Evolutionary conservation across 37 sponge, comb jelly and placozoan genomes (phyloP).

Genomic region (Diacarnus erythraeanus): DNA sequence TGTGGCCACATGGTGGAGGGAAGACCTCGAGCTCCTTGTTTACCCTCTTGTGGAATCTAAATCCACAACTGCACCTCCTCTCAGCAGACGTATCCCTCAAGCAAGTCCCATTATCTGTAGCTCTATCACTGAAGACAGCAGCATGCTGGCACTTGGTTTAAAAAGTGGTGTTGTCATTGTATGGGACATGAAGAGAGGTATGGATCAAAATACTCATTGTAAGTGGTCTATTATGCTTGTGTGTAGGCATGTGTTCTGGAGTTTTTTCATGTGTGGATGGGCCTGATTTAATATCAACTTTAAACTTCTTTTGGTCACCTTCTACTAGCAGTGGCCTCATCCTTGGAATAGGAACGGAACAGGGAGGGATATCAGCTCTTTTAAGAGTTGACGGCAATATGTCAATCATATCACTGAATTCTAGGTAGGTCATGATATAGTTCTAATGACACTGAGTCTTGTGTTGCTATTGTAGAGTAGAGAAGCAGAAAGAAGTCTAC

Average conservation of each 20-base stretch:
- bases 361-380: background rate
- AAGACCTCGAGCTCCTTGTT: constrained; percentile 17
- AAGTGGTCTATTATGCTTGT: background rate
- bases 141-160: constrained; percentile 47
- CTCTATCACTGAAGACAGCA: constrained; percentile 20
- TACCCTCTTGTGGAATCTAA: constrained; percentile 33
- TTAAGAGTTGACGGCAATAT: background rate
- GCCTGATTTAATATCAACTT: background rate
- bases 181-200: constrained; percentile 36
- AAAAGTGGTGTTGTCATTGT: constrained; percentile 37
- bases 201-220: background rate
- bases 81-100: constrained; percentile 25
- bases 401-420: background rate
- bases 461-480: too few relatives aligned
- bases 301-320: background rate
- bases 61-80: background rate
- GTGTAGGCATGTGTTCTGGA: background rate
- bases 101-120: constrained; percentile 26
- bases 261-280: background rate
- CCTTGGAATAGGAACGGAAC: constrained; percentile 13
- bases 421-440: too few relatives aligned
- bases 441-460: too few relatives aligned
- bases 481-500: constrained; percentile 10
- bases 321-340: background rate
- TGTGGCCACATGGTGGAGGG: constrained; percentile 62